Conservation (phyloP, 2,888 invertebrate genomes). For the Tuta absoluta region DNA sequence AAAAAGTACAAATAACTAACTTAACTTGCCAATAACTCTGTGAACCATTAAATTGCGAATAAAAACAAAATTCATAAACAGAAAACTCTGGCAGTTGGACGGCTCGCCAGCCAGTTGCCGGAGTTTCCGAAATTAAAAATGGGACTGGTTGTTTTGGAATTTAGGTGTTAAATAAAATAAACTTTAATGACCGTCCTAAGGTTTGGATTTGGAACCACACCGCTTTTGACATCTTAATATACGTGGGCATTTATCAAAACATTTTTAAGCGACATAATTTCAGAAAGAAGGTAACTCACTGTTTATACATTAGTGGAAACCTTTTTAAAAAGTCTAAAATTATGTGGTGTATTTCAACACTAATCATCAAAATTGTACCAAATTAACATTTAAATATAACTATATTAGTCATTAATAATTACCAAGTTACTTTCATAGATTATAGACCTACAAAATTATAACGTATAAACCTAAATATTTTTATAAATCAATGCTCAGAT, state of each 20-base stretch:
- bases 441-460: no score
- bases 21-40: conserved; percentile 23
- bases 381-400: no score
- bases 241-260: background rate
- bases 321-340: no score
- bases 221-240: background rate
- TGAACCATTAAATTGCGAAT: conserved; percentile 37
- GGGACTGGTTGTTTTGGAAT: conserved; percentile 20
- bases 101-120: conserved; percentile 15
- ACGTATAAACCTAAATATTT: no score
- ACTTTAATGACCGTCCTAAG: background rate
- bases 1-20: conserved; percentile 17
- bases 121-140: conserved; percentile 31
- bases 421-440: no score
- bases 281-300: no score
- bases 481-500: no score
- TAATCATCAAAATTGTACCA: no score
- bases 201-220: background rate
- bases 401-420: no score
- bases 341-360: no score
- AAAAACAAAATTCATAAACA: conserved; percentile 40
- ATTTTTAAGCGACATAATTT: no score
- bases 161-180: conserved; percentile 15
- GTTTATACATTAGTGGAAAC: no score
- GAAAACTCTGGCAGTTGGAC: conserved; percentile 17